Conservation (phyloP, 2,888 invertebrate genomes). For the Torymus texanus region DNA sequence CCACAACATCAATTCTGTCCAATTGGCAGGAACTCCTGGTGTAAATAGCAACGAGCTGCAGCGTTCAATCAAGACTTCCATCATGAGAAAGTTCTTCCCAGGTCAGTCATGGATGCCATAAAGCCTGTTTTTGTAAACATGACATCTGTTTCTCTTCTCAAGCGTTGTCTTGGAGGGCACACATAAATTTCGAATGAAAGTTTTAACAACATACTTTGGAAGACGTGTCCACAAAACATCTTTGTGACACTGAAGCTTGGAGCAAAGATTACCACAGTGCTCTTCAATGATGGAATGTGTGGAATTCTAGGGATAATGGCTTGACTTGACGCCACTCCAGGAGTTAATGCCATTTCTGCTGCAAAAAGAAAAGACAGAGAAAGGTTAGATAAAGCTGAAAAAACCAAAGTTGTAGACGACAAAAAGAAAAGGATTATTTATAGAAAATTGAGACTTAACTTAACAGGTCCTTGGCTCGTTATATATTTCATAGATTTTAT, state of each 20-base stretch:
- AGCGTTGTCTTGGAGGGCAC: neutral
- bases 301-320: neutral
- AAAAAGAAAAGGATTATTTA: neutral
- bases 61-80: neutral
- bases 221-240: neutral
- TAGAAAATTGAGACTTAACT: neutral
- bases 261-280: neutral
- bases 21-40: neutral
- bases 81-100: neutral
- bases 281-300: neutral
- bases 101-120: neutral
- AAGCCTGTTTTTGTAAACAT: neutral
- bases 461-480: too few relatives aligned
- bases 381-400: neutral
- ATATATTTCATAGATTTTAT: too few relatives aligned
- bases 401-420: neutral
- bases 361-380: neutral
- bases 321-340: neutral
- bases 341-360: neutral
- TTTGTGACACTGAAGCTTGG: neutral
- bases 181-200: neutral
- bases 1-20: neutral
- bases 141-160: neutral
- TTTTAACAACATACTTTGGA: conserved; percentile 2
- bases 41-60: neutral